These are phyloP conservation scores for Trypoxylus dichotomus DNA, from an alignment of 1,140 invertebrate genomes.

Conservation along the genomic window DNA sequence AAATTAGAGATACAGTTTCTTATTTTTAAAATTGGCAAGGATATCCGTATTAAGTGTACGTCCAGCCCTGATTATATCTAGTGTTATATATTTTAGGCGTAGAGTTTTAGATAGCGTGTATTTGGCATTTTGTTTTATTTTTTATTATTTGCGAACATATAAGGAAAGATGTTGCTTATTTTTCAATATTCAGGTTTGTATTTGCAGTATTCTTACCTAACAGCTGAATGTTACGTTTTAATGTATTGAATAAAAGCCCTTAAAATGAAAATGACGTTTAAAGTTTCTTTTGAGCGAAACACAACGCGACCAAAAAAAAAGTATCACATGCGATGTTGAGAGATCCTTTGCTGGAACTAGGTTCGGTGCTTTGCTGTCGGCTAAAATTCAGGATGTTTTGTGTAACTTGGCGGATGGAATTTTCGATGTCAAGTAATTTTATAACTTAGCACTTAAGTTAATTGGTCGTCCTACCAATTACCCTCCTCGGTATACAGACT, in stretches of 20 bases:
- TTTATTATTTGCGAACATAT: too few relatives aligned
- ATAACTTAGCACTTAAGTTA: conserved; percentile 24
- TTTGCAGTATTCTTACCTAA: too few relatives aligned
- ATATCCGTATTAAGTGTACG: too few relatives aligned
- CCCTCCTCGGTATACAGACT: background rate
- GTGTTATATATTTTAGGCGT: too few relatives aligned
- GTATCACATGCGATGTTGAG: background rate
- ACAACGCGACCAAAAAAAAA: background rate
- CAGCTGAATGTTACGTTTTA: too few relatives aligned
- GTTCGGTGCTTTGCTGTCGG: background rate
- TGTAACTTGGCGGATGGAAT: conserved; percentile 16
- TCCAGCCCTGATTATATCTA: too few relatives aligned
- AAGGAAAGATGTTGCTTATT: too few relatives aligned
- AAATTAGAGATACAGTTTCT: too few relatives aligned
- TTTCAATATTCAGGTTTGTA: too few relatives aligned
- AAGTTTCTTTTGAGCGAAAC: background rate
- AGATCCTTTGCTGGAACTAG: background rate
- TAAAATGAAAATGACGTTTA: background rate
- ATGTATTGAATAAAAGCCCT: background rate
- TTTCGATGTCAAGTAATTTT: conserved; percentile 25
- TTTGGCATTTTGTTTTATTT: too few relatives aligned
- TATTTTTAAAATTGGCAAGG: too few relatives aligned
- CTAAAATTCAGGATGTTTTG: conserved; percentile 17
- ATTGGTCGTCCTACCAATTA: conserved; percentile 12
- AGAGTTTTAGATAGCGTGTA: too few relatives aligned